A percentile compares a stretch with the other conserved stretches of the same genome.
These are phyloP conservation scores for Circaetus cinerascens DNA, from an alignment of 2,113 vertebrate species.

Conservation along the genomic window DNA sequence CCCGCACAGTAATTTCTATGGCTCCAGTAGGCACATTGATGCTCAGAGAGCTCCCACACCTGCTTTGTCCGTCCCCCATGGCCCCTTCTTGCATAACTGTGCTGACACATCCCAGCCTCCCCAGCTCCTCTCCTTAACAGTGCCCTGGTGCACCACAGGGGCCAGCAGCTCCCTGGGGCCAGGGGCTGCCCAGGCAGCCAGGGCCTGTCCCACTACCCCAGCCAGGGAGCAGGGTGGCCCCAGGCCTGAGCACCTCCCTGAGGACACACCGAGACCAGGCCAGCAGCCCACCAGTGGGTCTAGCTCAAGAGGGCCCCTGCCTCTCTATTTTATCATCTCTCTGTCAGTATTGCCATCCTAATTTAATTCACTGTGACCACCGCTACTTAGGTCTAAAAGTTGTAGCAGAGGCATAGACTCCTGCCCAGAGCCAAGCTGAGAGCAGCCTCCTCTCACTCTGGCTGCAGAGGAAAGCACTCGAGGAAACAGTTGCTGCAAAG, in stretches of 20 bases:
- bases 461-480: rapidly evolving
- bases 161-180: neutral
- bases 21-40: rapidly evolving
- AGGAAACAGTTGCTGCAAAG: rapidly evolving
- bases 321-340: neutral
- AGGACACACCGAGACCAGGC: neutral
- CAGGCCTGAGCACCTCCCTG: neutral
- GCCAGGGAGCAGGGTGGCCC: neutral
- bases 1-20: neutral
- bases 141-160: rapidly evolving
- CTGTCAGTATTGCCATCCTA: rapidly evolving
- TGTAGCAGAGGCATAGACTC: rapidly evolving
- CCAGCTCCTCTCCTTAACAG: rapidly evolving
- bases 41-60: neutral
- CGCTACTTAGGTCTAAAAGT: rapidly evolving
- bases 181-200: neutral
- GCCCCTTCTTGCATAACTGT: neutral
- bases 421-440: neutral
- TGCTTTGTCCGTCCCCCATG: rapidly evolving
- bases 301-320: neutral
- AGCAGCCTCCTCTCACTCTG: rapidly evolving
- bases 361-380: neutral
- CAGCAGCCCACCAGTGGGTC: rapidly evolving
- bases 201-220: neutral
- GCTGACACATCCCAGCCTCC: neutral